Evolutionary conservation across 1,140 invertebrate species (phyloP), one percentile per base, ranked within the genome.

Genomic region (Drosophila teissieri): DNA sequence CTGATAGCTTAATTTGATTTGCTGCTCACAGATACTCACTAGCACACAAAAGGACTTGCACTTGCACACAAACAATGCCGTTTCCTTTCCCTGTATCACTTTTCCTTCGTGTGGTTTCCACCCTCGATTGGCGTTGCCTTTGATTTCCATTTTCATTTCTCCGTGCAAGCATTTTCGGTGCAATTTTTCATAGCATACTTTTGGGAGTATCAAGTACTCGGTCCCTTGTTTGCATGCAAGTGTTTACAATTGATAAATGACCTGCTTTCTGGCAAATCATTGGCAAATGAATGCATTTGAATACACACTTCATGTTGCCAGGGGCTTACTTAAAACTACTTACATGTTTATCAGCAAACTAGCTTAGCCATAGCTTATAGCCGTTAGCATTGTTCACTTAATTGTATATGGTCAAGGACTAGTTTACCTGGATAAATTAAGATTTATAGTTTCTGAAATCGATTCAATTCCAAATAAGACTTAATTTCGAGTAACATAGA

Each of bases 1-100:
- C 79, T 77, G 70, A 83, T 89, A 79, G 82, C 72, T 83, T 83
- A 80, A 88, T 88, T 89, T 89, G 84, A 80, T 88, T 88, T 89
- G 60, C 67, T 79, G 58, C 52, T 63, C 60, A 73, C 77, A 64
- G 48, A 51, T 15, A 51, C 48, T 31, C 46, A 22, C 76, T 73
- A 27, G 36, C 42, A 42, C 42, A 40, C 48, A 42, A 52, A 36
- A 49, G 48, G 11, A 52, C 49, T 34, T 51, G 40, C 61, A 69
- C 73, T 36, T 60, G 63, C 61, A 75, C 51, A 27, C 74, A 80
- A 51, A 74, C 73, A 78, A 75, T 75, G 72, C 19, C 46, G 40
- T 34, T 22, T 15, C 40, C 39, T 36, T 4, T 64, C 36, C n/a
- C 6, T 49, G 10, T 27, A 24, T 60, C 15, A 22, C 54, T 12